Evolutionary conservation across 2,113 vertebrate species (phyloP), one percentile per base, ranked within the genome.

Genomic region (Apaloderma vittatum): DNA sequence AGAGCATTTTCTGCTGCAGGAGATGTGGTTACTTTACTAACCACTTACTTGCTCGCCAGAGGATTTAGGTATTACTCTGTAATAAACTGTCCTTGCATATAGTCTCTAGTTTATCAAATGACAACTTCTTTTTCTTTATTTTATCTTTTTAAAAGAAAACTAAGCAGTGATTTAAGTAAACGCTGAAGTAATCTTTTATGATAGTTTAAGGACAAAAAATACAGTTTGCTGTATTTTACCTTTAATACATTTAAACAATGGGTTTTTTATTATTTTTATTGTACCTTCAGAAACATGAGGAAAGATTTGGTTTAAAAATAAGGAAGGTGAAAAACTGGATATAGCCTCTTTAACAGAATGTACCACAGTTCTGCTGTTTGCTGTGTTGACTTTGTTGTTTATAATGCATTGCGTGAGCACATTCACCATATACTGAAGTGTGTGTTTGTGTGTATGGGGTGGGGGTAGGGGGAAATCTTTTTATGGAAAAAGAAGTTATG

Each of bases 401-500:
- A 72, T 92, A 97, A 94, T 93, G 93, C 94, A 92, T 95, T 93
- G 97, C 30, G 96, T 98, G 98, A 95, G 94, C 98, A 98, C 97
- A 97, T 97, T 97, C 96, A 98, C 95, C 95, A 94, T 97, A 97
- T 98, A 97, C 92, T 37, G 88, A 93, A 96, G 96, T 96, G 96
- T 96, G 97, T 96, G 97, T 96, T 96, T 92, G 91, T 95, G 84
- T 91, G 79, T 93, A 92, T 82, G 94, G 97, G 93, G 57, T 68
- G 89, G 96, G 97, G 52, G 49, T 89, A 93, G 97, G 97, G 94
- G 93, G 82, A 92, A 92, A 98, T 96, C 97, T 97, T 97, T 98
- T 98, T 98, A 98, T 97, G 98, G 97, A 97, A 89, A 96, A 97
- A 97, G 80, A 97, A 98, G 95, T 97, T 98, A 97, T 98, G 97